Base-by-base conservation (phyloP, 2,888 invertebrate species). In the Dexiosoma caninum region DNA sequence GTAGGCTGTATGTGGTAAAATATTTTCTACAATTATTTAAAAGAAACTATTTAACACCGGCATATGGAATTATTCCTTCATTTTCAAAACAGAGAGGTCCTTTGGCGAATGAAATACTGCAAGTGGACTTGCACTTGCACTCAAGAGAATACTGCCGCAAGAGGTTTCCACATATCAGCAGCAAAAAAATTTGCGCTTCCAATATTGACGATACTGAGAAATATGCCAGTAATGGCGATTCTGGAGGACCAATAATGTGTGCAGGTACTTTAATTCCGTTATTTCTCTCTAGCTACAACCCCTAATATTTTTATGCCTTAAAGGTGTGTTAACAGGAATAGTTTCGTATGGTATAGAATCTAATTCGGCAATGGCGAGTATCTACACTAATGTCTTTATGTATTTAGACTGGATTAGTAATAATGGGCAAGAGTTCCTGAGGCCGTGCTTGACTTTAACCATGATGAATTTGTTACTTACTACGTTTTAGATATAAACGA, bases 161-260 rank as follows among this genome's bases (percentile, higher is more conserved):
- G 8, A 51, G 4, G 12, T 55, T 19, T 14, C 77, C 71, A 0
- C 23, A 19, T 4, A 81, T 83, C 12, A 12, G 8, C 6, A 49
- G 12, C 2, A 86, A 84, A 19, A 85, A 84, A 84, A 6, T 87
- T 0, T 87, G 87, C 32, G 86, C 86, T 7, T 74, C 69, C 1
- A 80, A 85, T 69, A 9, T 12, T 0, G 19, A 30, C 1, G 71
- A 85, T 51, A 35, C 14, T 5, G 84, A 84, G 27, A 83, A 83
- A 27, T 85, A 86, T 62, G 80, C 82, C 53, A 87, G 87, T 23
- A 80, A 83, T 5, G 87, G 86, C 0, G 87, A 87, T 55, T 87
- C 87, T 0, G 87, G 87, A 1, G 87, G 87, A 0, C 86, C 87
- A 0, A 37, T 87, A 1, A 74, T 87, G 1, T 85, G 85, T 32